Base-by-base conservation (phyloP, 2,888 invertebrate species). In the Pyralis farinalis region DNA sequence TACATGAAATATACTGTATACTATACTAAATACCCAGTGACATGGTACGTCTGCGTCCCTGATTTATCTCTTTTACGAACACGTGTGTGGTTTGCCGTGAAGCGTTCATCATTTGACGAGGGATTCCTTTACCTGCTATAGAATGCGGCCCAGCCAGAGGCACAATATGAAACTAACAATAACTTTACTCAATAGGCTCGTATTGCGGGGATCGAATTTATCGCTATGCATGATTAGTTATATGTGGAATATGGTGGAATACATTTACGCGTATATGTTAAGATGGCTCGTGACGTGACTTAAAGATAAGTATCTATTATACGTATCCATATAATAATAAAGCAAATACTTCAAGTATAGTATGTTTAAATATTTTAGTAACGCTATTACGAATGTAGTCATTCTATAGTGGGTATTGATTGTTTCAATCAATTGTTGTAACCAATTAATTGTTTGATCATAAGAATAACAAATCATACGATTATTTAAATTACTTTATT, bases 81-180 rank as follows among this genome's bases (percentile, higher is more conserved):
- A 80, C 81, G 81, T 83, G 81, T 77, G 71, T 62, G 61, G 67
- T 55, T 55, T 53, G 12, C 21, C 20, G 50, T 42, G 38, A 55
- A 61, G 57, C 58, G 62, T 63, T 55, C 53, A 55, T 61, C 64
- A 59, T 65, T 68, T 81, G 80, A 82, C 73, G 68, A 73, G 80
- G 82, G 80, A 76, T 68, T 66, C 35, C 59, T 67, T 56, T 85
- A 84, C 85, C 86, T 85, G 85, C 81, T 77, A 64, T 75, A 71
- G 72, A 76, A 73, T 62, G 63, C 47, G 60, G 52, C 56, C 58
- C 50, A 37, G 53, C 51, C 58, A 53, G 55, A 43, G 50, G 44
- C 62, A 27, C 29, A 29, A 29, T 58, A 47, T 51, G 39, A 58
- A 59, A 58, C 59, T 63, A 72, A 80, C 77, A 76, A 73, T 76